A percentile compares a stretch with the other conserved stretches of the same genome.
Conservation (phyloP, 2,888 invertebrate species). For the Apamea crenata region DNA sequence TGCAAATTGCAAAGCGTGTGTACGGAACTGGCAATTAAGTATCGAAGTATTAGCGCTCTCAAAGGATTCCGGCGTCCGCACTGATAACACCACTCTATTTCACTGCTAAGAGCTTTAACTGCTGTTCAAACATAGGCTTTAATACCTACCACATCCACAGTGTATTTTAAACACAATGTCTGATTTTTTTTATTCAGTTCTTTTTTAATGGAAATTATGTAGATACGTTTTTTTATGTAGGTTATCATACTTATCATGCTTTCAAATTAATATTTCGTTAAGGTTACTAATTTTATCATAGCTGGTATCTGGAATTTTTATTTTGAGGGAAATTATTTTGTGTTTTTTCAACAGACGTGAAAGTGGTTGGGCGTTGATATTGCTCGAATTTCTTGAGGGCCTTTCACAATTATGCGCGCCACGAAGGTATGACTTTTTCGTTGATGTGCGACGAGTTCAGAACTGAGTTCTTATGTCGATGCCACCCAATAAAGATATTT, state of each 20-base stretch:
- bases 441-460: background rate
- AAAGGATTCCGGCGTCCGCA: constrained; percentile 13
- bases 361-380: too few relatives aligned
- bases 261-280: background rate
- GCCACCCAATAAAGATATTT: background rate
- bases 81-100: constrained; percentile 24
- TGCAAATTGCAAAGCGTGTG: constrained; percentile 12
- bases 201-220: background rate
- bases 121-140: background rate
- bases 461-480: background rate
- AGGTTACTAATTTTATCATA: background rate
- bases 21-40: background rate
- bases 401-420: too few relatives aligned
- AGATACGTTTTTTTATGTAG: background rate
- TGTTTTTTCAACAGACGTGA: background rate
- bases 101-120: constrained; percentile 2
- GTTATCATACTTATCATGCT: too few relatives aligned
- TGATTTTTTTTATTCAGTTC: background rate
- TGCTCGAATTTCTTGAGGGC: too few relatives aligned
- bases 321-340: background rate
- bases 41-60: constrained; percentile 13
- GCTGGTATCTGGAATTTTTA: background rate
- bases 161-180: background rate
- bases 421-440: background rate
- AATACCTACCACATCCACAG: background rate